Percentiles rank a stretch among this genome's conserved stretches.
Conservation (phyloP, 2,888 invertebrate genomes). For the Formica aserva region DNA sequence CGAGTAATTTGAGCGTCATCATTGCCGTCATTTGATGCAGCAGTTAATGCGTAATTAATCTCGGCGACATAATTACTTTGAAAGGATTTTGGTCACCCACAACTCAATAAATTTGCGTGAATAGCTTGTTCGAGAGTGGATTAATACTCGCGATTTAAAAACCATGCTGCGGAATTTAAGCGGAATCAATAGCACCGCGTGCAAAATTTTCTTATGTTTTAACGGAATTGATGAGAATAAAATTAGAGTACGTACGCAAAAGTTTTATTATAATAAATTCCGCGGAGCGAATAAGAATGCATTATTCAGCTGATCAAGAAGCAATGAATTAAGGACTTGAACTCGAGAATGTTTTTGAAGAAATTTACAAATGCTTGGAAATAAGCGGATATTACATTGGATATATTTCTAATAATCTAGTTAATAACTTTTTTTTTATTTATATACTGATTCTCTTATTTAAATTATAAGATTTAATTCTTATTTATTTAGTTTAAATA, state of each 20-base stretch:
- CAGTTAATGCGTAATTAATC: conserved; percentile 26
- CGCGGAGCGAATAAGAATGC: neutral
- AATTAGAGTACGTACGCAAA: neutral
- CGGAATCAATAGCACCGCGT: neutral
- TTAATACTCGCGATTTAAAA: neutral
- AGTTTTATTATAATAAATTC: conserved; percentile 29
- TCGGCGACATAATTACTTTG: conserved; percentile 10
- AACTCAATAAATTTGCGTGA: conserved; percentile 30
- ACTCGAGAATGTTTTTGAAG: neutral
- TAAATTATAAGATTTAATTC: neutral
- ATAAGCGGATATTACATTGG: neutral
- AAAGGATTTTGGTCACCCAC: conserved; percentile 15
- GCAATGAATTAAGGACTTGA: neutral
- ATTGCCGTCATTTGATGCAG: neutral
- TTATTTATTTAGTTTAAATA: neutral
- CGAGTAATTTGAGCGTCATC: neutral
- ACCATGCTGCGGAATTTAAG: neutral
- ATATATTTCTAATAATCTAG: neutral
- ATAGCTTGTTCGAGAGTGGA: conserved; percentile 1
- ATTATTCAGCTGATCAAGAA: conserved; percentile 27
- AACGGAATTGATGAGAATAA: conserved; percentile 1
- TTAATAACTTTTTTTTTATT: neutral
- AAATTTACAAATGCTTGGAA: neutral
- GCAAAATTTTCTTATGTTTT: conserved; percentile 18
- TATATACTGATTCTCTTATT: neutral